These are phyloP conservation scores for Microchrysa polita DNA, from an alignment of 2,888 invertebrate species.

Conservation along the genomic window DNA sequence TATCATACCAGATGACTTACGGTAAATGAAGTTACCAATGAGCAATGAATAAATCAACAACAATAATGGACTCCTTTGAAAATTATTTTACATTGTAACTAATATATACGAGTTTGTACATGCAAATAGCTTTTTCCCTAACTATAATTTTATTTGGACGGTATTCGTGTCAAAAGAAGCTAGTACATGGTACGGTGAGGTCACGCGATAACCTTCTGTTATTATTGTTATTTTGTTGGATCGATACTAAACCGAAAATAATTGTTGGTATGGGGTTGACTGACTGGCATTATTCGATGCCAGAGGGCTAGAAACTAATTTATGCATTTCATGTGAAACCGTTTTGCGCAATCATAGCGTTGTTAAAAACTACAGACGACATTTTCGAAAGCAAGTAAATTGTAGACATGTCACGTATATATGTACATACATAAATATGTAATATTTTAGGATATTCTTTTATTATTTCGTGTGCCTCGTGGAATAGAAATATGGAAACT, in stretches of 20 bases:
- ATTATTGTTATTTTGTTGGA: constrained; percentile 27
- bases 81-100: neutral
- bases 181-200: neutral
- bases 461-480: too few species aligned
- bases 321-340: constrained; percentile 31
- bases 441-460: too few species aligned
- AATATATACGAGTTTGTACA: neutral
- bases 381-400: constrained; percentile 14
- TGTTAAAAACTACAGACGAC: neutral
- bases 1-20: too few species aligned
- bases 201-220: constrained; percentile 36
- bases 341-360: constrained; percentile 9
- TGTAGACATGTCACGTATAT: too few species aligned
- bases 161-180: neutral
- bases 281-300: neutral
- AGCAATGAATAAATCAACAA: too few species aligned
- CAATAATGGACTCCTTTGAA: too few species aligned
- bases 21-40: too few species aligned
- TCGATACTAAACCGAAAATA: constrained; percentile 28
- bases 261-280: neutral
- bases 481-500: too few species aligned
- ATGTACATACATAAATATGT: too few species aligned
- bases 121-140: constrained; percentile 11
- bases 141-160: constrained; percentile 9
- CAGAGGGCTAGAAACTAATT: constrained; percentile 18